Evolutionary conservation across 23 tunicate genomes (phyloP), one percentile per base, ranked within the genome.

Genomic region (Halocynthia roretzi): DNA sequence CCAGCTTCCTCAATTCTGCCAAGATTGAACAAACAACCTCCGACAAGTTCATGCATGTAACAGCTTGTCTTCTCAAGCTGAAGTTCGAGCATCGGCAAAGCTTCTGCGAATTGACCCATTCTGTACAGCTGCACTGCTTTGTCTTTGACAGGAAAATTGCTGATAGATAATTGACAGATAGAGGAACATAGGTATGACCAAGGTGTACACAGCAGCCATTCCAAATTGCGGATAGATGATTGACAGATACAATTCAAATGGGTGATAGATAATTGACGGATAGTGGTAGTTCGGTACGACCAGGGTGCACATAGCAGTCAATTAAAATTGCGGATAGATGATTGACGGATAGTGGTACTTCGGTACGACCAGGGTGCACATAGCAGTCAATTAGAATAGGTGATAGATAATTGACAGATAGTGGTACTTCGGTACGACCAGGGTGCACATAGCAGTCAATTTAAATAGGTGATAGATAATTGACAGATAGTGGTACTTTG

Each of bases 71-170:
- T 83, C 78, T 83, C 87, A 7, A 83, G 87, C 52, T 83, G 87
- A 14, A 76, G 87, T 56, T 83, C 87, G 0, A 83, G 77, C 87
- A 83, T 83, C 8, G 87, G 87, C 65, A 83, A 44, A 8, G 87
- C 87, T 76, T 83, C 87, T 5, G 87, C 81, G 66, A 50, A 83
- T 51, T 83, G 87, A 12, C 87, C 87, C 87, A 83, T 83, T 77
- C 87, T 48, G 67, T 83, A 83, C 7, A 83, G 40, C 69, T 83
- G 87, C 8, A 83, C 80, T 12, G 87, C 87, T 69, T 83, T 83
- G 70, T 83, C 87, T 83, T 54, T 8, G 48, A 31, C 44, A 31
- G 44, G 44, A 51, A 83, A 63, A 60, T 21, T 31, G n/a, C 10
- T 67, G 11, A 68, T 50, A 8, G 17, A 9, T 55, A 14, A 14